Base-by-base conservation (phyloP, 2,888 invertebrate species). In the Stratiomys singularior region DNA sequence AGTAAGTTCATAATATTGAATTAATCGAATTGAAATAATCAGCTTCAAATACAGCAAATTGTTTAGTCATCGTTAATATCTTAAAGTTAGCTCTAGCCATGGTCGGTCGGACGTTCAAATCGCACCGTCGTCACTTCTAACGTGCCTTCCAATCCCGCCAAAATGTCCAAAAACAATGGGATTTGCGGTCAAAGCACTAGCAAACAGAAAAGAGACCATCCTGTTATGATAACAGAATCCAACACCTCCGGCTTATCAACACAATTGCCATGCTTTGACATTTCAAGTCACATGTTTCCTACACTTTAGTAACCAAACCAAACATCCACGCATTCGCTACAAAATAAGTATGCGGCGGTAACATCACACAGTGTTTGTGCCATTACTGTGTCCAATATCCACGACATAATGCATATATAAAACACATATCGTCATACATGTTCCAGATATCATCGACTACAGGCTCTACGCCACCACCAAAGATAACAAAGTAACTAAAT, bases 261-360 rank as follows among this genome's bases (percentile, higher is more conserved):
- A 52, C 52, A 4, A 52, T 4, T 52, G 52, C 52, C 60, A 2
- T 60, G 23, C 13, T 64, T 30, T 47, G 69, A 46, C 47, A 47
- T n/a, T 69, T 25, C 64, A 13, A 69, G 23, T 46, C 69, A 69
- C 69, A 47, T 69, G 47, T 47, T 69, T 69, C 47, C 47, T 47
- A 69, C n/a, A 69, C 69, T 69, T 21, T 69, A 21, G 7, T 21
- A 47, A 5, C 69, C 2, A 46, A 69, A 23, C 47, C 23, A 69
- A 37, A 37, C 69, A 69, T 11, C 23, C 60, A 23, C 60, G 11
- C 60, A 25, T 18, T 13, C 23, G 23, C 60, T 4, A 13, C 60
- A 21, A 37, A 37, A 2, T 25, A 69, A 7, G 23, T 18, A 47
- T n/a, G n/a, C 47, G 18, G 15, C 44, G 1, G 69, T 47, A 46